A percentile compares a stretch with the other conserved stretches of the same genome.
These are phyloP conservation scores for Stenurella melanura DNA, from an alignment of 2,888 invertebrate species.

Conservation along the genomic window DNA sequence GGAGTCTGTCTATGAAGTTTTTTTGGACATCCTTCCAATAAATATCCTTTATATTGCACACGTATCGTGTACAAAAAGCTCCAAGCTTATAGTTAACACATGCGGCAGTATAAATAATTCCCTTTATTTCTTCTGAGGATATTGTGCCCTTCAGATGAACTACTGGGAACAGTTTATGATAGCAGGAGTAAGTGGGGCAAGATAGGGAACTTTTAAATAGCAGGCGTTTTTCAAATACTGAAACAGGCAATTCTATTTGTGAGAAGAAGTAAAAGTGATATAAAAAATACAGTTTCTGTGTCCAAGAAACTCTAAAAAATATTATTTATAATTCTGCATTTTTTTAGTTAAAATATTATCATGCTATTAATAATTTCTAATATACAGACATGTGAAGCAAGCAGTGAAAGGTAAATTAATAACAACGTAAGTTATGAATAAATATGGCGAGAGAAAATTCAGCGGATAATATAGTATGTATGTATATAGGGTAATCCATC, in stretches of 20 bases:
- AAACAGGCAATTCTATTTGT: neutral
- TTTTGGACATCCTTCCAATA: slow-evolving; percentile 6
- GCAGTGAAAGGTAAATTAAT: too few species aligned
- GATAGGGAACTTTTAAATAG: neutral
- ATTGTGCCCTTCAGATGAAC: slow-evolving; percentile 1
- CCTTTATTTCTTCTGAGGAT: slow-evolving; percentile 12
- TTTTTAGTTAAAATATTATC: too few species aligned
- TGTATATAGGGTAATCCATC: too few species aligned
- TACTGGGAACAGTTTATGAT: neutral
- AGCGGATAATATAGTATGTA: too few species aligned
- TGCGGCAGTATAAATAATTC: slow-evolving; percentile 18
- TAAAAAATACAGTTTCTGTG: too few species aligned
- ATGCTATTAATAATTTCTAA: too few species aligned
- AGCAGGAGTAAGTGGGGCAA: neutral
- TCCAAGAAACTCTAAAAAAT: too few species aligned
- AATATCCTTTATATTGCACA: slow-evolving; percentile 23
- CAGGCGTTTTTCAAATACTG: too few species aligned
- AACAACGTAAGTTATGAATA: too few species aligned
- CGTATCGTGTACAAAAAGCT: slow-evolving; percentile 24
- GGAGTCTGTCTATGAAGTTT: slow-evolving; percentile 6
- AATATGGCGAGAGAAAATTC: too few species aligned
- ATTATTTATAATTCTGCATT: too few species aligned
- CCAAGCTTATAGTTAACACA: slow-evolving; percentile 12
- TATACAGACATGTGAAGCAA: too few species aligned
- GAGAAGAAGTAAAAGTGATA: neutral